Evolutionary conservation across 2,797 vertebrate genomes (phyloP).

Genomic region (Sebastes diaconus): DNA sequence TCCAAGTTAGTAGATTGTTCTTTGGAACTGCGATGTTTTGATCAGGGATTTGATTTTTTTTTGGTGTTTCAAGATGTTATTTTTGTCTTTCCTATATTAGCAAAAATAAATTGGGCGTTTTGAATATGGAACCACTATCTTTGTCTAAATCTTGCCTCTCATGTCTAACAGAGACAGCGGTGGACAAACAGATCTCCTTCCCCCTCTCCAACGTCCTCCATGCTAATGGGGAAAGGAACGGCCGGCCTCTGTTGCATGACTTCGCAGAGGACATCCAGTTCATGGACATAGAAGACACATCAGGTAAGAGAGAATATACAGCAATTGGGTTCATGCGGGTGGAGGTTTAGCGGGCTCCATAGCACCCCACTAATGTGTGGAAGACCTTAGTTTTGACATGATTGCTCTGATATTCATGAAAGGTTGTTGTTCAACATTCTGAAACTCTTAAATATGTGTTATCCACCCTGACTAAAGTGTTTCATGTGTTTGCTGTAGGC

Average conservation of each 20-base stretch:
- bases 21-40: background rate
- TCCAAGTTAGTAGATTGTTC: background rate
- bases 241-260: conserved; percentile 89
- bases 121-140: background rate
- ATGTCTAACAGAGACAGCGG: conserved; percentile 87
- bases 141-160: background rate
- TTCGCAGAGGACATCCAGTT: conserved; percentile 95
- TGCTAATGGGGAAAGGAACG: conserved; percentile 93
- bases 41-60: background rate
- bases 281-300: conserved; percentile 96
- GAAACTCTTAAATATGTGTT: background rate
- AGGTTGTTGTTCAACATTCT: background rate
- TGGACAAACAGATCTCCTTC: conserved; percentile 96
- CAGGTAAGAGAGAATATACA: conserved; percentile 78
- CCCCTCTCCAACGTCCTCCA: conserved; percentile 92
- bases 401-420: too few species aligned
- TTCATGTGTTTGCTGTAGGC: conserved; percentile 76
- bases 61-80: background rate
- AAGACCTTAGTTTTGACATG: rapidly evolving
- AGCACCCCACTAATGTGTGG: too few species aligned
- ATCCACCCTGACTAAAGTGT: background rate
- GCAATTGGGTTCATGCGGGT: background rate
- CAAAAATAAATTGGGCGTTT: background rate
- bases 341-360: too few species aligned
- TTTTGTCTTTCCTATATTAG: background rate